Evolutionary conservation across 2,888 invertebrate species (phyloP), one percentile per base, ranked within the genome.

Genomic region (Dryadula phaetusa): DNA sequence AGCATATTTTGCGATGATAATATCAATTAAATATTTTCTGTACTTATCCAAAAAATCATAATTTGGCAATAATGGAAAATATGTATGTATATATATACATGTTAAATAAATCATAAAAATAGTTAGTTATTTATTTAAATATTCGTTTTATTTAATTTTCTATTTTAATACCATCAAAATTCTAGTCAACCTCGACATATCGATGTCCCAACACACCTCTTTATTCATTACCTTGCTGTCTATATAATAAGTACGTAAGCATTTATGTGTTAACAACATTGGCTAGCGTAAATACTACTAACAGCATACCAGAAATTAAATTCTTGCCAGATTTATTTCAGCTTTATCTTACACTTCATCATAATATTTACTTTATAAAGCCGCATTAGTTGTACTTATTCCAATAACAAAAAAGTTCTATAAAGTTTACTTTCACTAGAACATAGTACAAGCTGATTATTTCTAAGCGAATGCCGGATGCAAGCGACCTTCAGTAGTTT

Each of bases 401-500:
- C 12, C 3, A 37, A 4, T 28, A 6, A 42, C 3, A 52, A 28
- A 25, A 52, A 52, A 28, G 28, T 28, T 28, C 28, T 49, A 49
- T n/a, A 8, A 63, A 44, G 37, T 63, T 68, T 46, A 67, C 71
- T 71, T 66, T 71, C 66, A 54, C 66, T 40, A 40, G 8, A 47
- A 42, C 20, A 60, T 28, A 61, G 54, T 52, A 46, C 49, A 64
- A 47, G 12, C 42, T 32, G 28, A 60, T 60, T 28, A 16, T 44
- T 66, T 60, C 61, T 25, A 62, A 64, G 58, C 56, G 42, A 63
- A 65, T 81, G 78, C 82, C 87, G 87, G 88, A 88, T 88, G 77
- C 86, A 82, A 70, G 76, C 84, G 88, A 88, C 90, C 91, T 91
- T 91, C 86, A 73, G 65, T 77, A 70, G 84, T 87, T 83, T 88